phyloP scores from a whole-genome alignment of 2,888 invertebrate species.

The Mimas tiliae region DNA sequence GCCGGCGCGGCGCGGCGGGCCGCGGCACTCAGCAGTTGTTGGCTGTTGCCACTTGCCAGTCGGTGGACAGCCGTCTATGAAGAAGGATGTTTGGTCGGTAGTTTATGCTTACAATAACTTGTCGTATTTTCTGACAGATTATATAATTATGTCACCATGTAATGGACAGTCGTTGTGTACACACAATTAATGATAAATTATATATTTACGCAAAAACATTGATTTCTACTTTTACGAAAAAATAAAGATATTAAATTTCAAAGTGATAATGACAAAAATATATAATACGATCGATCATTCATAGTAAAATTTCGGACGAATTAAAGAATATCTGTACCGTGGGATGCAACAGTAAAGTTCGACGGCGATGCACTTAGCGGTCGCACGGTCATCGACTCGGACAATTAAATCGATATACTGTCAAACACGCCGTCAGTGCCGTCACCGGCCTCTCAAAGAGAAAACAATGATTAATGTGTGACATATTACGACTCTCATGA shows the following conservation, averaged over 20 bases:
- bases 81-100: constrained; percentile 32
- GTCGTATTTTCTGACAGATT: not conserved
- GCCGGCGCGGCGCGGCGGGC: not conserved
- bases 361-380: constrained; percentile 52
- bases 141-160: not conserved
- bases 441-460: constrained; percentile 10
- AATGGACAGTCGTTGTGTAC: not conserved
- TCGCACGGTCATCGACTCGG: constrained; percentile 75
- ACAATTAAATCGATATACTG: constrained; percentile 63
- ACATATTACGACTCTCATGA: not conserved
- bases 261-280: not conserved
- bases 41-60: constrained; percentile 5
- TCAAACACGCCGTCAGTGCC: constrained; percentile 5
- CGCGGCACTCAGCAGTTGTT: constrained; percentile 23
- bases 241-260: no score
- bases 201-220: no score
- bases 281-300: not conserved
- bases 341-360: constrained; percentile 1
- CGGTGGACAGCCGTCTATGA: constrained; percentile 35
- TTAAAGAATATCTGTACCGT: constrained; percentile 25
- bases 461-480: constrained; percentile 14
- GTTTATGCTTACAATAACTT: not conserved
- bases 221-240: no score
- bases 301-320: constrained; percentile 27
- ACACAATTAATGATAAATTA: not conserved